Evolutionary conservation across 2,113 vertebrate species (phyloP), one percentile per base, ranked within the genome.

Genomic region (human): DNA sequence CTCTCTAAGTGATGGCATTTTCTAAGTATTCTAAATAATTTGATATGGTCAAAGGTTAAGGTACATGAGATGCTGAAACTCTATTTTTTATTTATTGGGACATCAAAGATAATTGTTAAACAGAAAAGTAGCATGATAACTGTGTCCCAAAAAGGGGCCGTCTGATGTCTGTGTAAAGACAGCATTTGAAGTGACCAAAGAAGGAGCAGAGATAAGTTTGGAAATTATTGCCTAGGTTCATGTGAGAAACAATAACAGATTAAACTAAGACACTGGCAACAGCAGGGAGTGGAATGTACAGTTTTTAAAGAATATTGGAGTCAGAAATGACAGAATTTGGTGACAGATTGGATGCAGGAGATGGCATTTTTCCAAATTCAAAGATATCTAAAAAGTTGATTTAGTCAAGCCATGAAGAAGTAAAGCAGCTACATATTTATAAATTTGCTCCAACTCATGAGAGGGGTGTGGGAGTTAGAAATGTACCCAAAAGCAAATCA

Each of bases 271-370:
- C 89, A 5, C 0, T 90, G 73, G 79, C 87, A 97, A 48, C 18
- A 82, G 55, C 27, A 87, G 22, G 22, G 5, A 84, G 6, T 40
- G 20, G 64, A 92, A 64, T 40, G 50, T 45, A 70, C 57, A 64
- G 32, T 88, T 97, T 96, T 90, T 80, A 92, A 93, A 87, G 38
- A 91, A 91, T 76, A 85, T 90, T 92, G 87, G 87, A 92, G 59
- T 93, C 86, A 91, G 57, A 96, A 97, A 90, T 84, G 87, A 96
- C 83, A 97, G 48, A 75, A 75, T 96, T 97, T 96, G 70, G 27
- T 96, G 92, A 94, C 94, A 83, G 76, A 94, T 79, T 96, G 90
- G 84, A 96, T 92, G 75, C 52, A 94, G 82, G 68, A 94, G n/a
- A 93, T 92, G 92, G 83, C 75, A 32, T 81, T 57, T 25, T 96